Percentiles rank a stretch among this genome's conserved stretches.
Evolutionary conservation across 1,140 invertebrate species (phyloP).

Genomic region (Drosophila hydei): DNA sequence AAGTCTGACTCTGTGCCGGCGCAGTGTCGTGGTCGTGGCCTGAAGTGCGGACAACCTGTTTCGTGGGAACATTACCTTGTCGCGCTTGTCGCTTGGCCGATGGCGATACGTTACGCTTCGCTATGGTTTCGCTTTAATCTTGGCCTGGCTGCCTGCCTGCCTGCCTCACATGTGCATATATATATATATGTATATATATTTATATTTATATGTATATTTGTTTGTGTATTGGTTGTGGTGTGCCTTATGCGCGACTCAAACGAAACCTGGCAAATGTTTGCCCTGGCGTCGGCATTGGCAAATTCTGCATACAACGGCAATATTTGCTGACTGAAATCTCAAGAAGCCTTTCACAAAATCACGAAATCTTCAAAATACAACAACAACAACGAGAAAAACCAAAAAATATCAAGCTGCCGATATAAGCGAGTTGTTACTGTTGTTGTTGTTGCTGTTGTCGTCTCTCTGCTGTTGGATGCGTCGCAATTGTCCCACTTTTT

Average conservation of each 20-base stretch:
- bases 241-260: slow-evolving; percentile 37
- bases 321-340: slow-evolving; percentile 46
- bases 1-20: slow-evolving; percentile 21
- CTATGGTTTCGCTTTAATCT: slow-evolving; percentile 82
- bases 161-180: slow-evolving; percentile 23
- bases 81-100: slow-evolving; percentile 77
- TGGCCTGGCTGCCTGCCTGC: slow-evolving; percentile 51
- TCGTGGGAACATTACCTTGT: slow-evolving; percentile 84
- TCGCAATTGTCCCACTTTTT: slow-evolving; percentile 80
- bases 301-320: slow-evolving; percentile 71
- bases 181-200: slow-evolving; percentile 5
- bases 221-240: slow-evolving; percentile 20
- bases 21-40: slow-evolving; percentile 76
- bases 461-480: slow-evolving; percentile 50
- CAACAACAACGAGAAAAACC: no score
- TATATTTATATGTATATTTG: slow-evolving; percentile 7
- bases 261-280: slow-evolving; percentile 63
- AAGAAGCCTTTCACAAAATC: slow-evolving; percentile 80
- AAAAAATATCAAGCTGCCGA: slow-evolving; percentile 44
- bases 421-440: slow-evolving; percentile 40
- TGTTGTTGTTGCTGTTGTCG: slow-evolving; percentile 27
- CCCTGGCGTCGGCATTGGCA: slow-evolving; percentile 48
- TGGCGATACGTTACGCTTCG: slow-evolving; percentile 81
- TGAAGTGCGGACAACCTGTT: slow-evolving; percentile 83
- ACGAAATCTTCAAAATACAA: slow-evolving; percentile 68